Conservation (phyloP, 2,888 invertebrate genomes). For the Phengaris alcon region DNA sequence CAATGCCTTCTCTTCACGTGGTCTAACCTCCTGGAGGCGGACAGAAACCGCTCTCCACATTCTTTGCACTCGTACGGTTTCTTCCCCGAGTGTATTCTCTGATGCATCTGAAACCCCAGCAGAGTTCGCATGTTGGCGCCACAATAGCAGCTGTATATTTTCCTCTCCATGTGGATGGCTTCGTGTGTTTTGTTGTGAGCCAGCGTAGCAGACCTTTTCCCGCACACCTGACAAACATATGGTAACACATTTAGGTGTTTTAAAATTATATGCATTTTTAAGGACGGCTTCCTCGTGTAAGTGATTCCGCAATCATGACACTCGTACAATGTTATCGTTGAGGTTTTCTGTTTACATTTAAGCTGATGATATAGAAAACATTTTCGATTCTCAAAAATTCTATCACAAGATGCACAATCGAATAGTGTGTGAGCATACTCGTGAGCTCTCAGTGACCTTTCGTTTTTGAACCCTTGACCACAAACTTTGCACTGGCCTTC, state of each 20-base stretch:
- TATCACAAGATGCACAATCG: constrained; percentile 53
- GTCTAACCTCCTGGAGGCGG: constrained; percentile 61
- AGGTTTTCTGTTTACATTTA: constrained; percentile 43
- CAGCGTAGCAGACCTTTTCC: constrained; percentile 60
- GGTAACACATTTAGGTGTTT: constrained; percentile 64
- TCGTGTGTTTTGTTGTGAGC: constrained; percentile 59
- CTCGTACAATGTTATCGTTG: constrained; percentile 41
- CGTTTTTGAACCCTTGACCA: constrained; percentile 50
- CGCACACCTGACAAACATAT: constrained; percentile 57
- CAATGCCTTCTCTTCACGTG: constrained; percentile 63
- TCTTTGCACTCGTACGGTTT: constrained; percentile 58
- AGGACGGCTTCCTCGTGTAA: constrained; percentile 61
- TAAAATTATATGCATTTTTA: constrained; percentile 61
- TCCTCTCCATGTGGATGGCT: constrained; percentile 53
- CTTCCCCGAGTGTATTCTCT: constrained; percentile 62
- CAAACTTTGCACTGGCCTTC: constrained; percentile 52
- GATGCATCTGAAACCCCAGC: constrained; percentile 58
- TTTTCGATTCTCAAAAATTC: constrained; percentile 57
- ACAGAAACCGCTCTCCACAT: constrained; percentile 63
- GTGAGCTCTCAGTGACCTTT: constrained; percentile 57
- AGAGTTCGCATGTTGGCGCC: constrained; percentile 58
- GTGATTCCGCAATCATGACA: constrained; percentile 60
- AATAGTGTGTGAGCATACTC: constrained; percentile 56
- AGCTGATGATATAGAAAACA: constrained; percentile 57
- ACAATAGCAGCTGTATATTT: constrained; percentile 54